Percentiles rank a stretch among this genome's conserved stretches.
These are phyloP conservation scores for Stenotaenia linearis DNA, from an alignment of 2,888 invertebrate species.

Conservation along the genomic window DNA sequence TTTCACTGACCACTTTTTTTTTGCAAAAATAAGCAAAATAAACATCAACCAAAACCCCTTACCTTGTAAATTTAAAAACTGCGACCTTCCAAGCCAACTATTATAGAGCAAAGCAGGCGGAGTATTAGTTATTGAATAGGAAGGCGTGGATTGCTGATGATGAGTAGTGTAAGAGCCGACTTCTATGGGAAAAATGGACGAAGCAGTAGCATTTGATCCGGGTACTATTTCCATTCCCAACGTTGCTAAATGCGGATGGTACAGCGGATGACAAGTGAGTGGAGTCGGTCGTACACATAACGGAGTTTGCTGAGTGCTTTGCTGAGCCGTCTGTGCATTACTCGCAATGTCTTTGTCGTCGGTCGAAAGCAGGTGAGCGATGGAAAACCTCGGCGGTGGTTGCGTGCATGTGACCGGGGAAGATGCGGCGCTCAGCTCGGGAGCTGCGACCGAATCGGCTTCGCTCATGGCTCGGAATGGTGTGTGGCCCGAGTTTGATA, in stretches of 20 bases:
- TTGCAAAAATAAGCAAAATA: too few relatives aligned
- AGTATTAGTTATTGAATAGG: not conserved
- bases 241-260: not conserved
- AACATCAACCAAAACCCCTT: not conserved
- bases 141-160: not conserved
- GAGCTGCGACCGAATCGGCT: not conserved
- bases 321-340: not conserved
- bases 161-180: not conserved
- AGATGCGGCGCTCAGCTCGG: not conserved
- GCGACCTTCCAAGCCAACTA: constrained; percentile 26
- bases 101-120: constrained; percentile 27
- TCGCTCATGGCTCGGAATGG: not conserved
- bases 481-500: not conserved
- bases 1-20: too few relatives aligned
- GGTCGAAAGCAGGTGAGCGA: not conserved
- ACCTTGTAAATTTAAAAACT: constrained; percentile 27
- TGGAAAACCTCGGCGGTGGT: not conserved
- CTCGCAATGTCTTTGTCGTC: not conserved
- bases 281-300: not conserved
- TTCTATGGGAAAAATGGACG: not conserved
- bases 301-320: not conserved
- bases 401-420: not conserved
- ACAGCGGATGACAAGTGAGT: not conserved
- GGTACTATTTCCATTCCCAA: not conserved
- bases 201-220: too few relatives aligned